phyloP scores from a whole-genome alignment of 2,888 invertebrate species.

The Cyclophora punctaria region DNA sequence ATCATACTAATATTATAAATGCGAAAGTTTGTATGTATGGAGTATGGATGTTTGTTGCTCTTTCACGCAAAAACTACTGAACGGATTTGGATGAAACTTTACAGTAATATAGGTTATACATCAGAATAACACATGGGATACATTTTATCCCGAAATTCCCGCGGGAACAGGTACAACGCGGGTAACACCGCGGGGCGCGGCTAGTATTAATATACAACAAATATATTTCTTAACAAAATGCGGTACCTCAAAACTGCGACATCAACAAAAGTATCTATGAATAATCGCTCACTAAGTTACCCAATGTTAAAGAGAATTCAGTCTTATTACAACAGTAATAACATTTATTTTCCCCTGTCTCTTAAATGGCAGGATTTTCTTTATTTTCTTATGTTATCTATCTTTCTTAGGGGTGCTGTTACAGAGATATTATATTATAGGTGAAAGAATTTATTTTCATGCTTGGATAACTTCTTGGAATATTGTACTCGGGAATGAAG shows the following conservation, averaged over 20 bases:
- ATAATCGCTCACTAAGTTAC: constrained; percentile 23
- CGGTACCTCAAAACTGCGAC: constrained; percentile 24
- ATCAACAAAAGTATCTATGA: constrained; percentile 23
- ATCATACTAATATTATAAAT: too few relatives aligned
- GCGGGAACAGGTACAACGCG: too few relatives aligned
- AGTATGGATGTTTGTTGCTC: too few relatives aligned
- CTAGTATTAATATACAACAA: too few relatives aligned
- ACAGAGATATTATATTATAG: constrained; percentile 11
- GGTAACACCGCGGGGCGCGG: too few relatives aligned
- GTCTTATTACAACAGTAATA: constrained; percentile 2
- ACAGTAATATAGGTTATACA: too few relatives aligned
- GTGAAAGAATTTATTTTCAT: background rate
- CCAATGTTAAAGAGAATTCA: constrained; percentile 3
- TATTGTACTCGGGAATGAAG: background rate
- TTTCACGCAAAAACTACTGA: too few relatives aligned
- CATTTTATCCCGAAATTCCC: too few relatives aligned
- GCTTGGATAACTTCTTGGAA: constrained; percentile 1
- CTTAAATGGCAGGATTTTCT: constrained; percentile 1
- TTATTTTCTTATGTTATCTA: constrained; percentile 17
- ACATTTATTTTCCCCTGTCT: constrained; percentile 11
- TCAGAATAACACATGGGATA: too few relatives aligned
- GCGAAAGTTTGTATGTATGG: too few relatives aligned
- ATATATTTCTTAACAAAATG: constrained; percentile 13
- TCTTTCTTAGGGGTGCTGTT: constrained; percentile 17
- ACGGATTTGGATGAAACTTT: too few relatives aligned